Base-by-base conservation (phyloP, 2,888 invertebrate genomes). In the Aproaerema taeniolella region DNA sequence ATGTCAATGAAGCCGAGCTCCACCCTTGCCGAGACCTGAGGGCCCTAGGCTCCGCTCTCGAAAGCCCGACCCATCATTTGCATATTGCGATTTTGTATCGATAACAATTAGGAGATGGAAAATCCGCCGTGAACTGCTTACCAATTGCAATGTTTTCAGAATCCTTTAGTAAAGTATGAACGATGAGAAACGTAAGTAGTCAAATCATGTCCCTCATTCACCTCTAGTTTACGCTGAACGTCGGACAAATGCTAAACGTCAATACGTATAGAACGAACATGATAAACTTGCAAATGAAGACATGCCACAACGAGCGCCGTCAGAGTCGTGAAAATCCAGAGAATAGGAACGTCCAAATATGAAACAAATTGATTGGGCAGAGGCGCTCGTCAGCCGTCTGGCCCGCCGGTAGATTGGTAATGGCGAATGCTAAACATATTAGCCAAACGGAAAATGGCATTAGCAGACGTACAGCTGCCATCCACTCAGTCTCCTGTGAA, bases 361-460 rank as follows among this genome's bases (percentile, higher is more conserved):
- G 71, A 76, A 80, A 75, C 79, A 76, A 81, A 83, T 85, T 85
- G 82, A 86, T 86, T 83, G 85, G 65, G 72, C 73, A 72, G 70
- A 66, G 67, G 71, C 67, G 69, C 65, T 68, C 69, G 64, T 56
- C 59, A 57, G 67, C 65, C 73, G 66, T 61, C 74, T 63, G 71
- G 66, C 75, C 68, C 71, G 67, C 67, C 75, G 67, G 71, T 65
- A 74, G 79, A 86, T 85, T 86, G 85, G 79, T 85, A 85, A 85
- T 86, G 83, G 80, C 67, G 75, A 71, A 79, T 79, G 82, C 80
- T 85, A 86, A 86, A 81, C 85, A 83, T 81, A 86, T 86, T 85
- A 86, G 74, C 70, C 72, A 75, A 81, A 80, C 80, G 83, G 82
- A 82, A 86, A 86, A 86, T 82, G 76, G 75, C 70, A 80, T 86